phyloP scores from a whole-genome alignment of 2,797 vertebrate species.

The Anguilla obscura region DNA sequence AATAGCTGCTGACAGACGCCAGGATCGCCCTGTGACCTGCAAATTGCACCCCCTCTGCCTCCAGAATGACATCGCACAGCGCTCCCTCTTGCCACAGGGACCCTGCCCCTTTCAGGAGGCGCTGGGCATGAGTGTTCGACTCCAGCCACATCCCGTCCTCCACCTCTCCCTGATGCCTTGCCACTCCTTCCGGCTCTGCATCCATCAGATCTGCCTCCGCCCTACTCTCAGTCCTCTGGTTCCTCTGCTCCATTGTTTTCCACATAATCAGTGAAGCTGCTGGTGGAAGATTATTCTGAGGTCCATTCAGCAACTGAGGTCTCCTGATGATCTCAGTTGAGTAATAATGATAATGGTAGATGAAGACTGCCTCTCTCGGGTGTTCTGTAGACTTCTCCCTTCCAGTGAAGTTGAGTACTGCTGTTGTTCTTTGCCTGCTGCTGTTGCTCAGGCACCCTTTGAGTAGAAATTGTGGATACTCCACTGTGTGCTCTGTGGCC shows the following conservation, averaged over 20 bases:
- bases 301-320: conserved; percentile 16
- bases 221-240: neutral
- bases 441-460: conserved; percentile 4
- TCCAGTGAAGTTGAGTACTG: neutral
- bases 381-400: neutral
- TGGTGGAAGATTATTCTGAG: neutral
- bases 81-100: conserved; percentile 18
- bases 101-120: conserved; percentile 38
- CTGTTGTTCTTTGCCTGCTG: neutral
- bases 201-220: neutral
- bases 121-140: conserved; percentile 47
- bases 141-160: neutral
- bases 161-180: neutral
- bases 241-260: neutral
- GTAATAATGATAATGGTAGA: neutral
- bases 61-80: conserved; percentile 55
- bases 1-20: conserved; percentile 61
- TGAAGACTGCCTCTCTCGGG: neutral
- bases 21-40: conserved; percentile 59
- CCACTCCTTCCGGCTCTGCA: neutral
- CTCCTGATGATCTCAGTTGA: neutral
- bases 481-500: conserved; percentile 2
- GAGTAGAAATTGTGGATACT: neutral
- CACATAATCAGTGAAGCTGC: neutral
- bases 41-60: conserved; percentile 56